Conservation (phyloP, 2,113 vertebrate genomes). For the Indicator maculatus region DNA sequence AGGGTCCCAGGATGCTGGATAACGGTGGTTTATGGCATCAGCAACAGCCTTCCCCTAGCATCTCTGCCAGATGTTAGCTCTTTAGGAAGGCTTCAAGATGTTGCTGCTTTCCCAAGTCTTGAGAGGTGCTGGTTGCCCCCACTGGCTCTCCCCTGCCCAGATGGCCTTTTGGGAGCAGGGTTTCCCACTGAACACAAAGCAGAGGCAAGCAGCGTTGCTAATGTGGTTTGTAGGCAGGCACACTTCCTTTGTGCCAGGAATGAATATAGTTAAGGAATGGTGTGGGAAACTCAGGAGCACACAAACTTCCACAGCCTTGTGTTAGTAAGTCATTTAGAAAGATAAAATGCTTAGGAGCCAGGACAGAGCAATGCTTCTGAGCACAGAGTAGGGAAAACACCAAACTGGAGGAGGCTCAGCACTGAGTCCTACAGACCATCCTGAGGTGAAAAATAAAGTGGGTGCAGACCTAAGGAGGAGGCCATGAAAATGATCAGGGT, state of each 20-base stretch:
- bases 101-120: neutral
- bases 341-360: neutral
- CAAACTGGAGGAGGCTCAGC: neutral
- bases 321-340: neutral
- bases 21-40: neutral
- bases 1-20: neutral
- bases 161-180: conserved; percentile 81
- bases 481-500: no score
- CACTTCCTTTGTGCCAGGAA: conserved; percentile 82
- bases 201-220: conserved; percentile 72
- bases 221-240: conserved; percentile 81
- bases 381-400: neutral
- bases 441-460: neutral
- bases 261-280: conserved; percentile 69
- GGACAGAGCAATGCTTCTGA: neutral
- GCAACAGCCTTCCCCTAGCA: neutral
- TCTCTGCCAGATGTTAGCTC: conserved; percentile 70
- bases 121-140: neutral
- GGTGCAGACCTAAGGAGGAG: neutral
- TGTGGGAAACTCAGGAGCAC: conserved; percentile 78
- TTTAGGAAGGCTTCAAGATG: neutral
- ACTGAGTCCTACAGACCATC: neutral
- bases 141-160: conserved; percentile 70
- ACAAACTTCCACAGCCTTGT: conserved; percentile 1
- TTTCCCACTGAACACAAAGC: conserved; percentile 81